These are phyloP conservation scores for Cercopithecus hamlyni DNA, from an alignment of 2,797 vertebrate genomes.

Conservation along the genomic window DNA sequence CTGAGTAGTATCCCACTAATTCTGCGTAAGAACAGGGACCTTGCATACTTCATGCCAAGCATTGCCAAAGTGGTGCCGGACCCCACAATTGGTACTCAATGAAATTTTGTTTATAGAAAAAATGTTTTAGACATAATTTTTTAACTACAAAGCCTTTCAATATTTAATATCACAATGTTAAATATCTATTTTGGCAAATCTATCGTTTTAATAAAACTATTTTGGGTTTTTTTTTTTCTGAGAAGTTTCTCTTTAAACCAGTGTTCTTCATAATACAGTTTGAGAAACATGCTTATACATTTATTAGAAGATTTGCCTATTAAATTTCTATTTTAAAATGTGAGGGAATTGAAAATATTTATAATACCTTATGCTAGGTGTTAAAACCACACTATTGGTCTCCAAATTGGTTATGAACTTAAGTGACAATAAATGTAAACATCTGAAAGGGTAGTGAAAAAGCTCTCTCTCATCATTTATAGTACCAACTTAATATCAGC, in stretches of 20 bases:
- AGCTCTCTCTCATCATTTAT: background rate
- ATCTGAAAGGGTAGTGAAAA: background rate
- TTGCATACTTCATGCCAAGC: background rate
- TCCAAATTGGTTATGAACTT: background rate
- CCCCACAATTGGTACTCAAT: background rate
- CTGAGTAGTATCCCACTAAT: background rate
- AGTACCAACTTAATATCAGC: background rate
- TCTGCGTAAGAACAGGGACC: background rate
- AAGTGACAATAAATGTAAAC: background rate
- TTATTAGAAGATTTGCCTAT: background rate
- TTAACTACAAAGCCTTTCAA: background rate
- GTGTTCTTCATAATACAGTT: background rate
- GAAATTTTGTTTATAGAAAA: background rate
- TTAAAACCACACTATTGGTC: background rate
- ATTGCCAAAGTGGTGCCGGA: too few species aligned
- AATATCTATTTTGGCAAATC: background rate
- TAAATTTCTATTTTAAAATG: background rate
- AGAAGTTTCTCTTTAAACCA: background rate
- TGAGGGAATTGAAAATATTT: background rate
- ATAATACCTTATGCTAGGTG: background rate
- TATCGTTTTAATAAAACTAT: background rate
- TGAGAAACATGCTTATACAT: background rate
- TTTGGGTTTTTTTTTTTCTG: background rate
- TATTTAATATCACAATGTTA: background rate
- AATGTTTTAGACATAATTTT: background rate